phyloP scores from a whole-genome alignment of 2,797 vertebrate species.

The Sylvia borin region DNA sequence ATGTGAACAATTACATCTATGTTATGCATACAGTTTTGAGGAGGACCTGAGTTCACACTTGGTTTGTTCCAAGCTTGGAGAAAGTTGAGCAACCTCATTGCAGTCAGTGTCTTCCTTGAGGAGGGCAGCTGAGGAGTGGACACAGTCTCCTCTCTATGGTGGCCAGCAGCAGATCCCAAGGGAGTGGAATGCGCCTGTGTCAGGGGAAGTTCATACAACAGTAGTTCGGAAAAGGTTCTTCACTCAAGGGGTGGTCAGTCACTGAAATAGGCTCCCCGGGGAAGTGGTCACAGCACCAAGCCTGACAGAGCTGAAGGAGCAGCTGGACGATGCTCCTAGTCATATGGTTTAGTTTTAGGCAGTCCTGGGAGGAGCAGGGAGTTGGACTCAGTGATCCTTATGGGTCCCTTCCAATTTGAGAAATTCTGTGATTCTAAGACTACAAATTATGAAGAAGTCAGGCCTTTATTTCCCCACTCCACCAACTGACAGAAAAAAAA shows the following conservation, averaged over 20 bases:
- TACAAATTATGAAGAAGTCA: background rate
- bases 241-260: fast-evolving
- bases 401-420: background rate
- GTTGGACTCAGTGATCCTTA: background rate
- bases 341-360: background rate
- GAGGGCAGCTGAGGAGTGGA: background rate
- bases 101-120: background rate
- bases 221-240: background rate
- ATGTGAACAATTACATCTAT: background rate
- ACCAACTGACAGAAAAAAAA: background rate
- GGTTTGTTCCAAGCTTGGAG: background rate
- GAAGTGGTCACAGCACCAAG: background rate
- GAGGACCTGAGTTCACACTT: background rate
- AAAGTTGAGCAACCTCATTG: background rate
- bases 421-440: background rate
- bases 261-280: background rate
- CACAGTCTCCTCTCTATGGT: background rate
- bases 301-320: background rate
- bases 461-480: background rate
- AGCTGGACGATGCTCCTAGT: fast-evolving
- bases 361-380: background rate
- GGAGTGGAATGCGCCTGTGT: background rate
- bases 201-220: background rate
- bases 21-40: background rate
- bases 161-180: background rate